Percentiles rank a stretch among this genome's conserved stretches.
Evolutionary conservation across 2,113 vertebrate species (phyloP).

Genomic region (Neolamprologus toae): DNA sequence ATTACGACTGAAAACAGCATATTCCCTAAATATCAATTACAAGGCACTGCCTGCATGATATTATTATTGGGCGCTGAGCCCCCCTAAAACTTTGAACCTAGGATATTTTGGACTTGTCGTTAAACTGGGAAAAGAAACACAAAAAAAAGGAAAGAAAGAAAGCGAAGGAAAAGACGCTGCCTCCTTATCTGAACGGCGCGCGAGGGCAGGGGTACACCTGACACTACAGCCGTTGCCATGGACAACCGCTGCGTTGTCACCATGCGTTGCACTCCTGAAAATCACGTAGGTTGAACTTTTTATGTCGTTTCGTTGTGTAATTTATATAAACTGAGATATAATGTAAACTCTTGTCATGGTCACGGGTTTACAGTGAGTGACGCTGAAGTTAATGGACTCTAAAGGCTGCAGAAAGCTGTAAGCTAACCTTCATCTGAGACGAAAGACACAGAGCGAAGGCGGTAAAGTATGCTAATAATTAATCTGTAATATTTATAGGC

Average conservation of each 20-base stretch:
- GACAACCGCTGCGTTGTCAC: background rate
- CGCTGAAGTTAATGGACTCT: background rate
- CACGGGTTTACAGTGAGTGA: background rate
- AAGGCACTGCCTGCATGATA: background rate
- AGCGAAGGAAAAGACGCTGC: background rate
- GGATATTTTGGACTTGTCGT: background rate
- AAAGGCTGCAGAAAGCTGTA: background rate
- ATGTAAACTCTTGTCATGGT: background rate
- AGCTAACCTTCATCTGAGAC: background rate
- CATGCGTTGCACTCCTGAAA: background rate
- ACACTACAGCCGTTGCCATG: conserved; percentile 19
- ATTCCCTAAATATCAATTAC: background rate
- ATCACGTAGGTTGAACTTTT: background rate
- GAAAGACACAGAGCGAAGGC: background rate
- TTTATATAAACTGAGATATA: background rate
- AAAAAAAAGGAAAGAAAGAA: background rate
- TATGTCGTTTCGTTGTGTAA: background rate
- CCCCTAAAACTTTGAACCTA: background rate
- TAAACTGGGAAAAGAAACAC: background rate
- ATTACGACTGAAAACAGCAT: rapidly evolving
- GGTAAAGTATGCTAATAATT: background rate
- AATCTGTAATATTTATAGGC: background rate
- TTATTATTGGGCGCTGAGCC: background rate
- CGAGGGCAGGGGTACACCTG: background rate
- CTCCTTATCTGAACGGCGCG: background rate